phyloP scores from a whole-genome alignment of 2,113 vertebrate genomes.

The Ondatra zibethicus region DNA sequence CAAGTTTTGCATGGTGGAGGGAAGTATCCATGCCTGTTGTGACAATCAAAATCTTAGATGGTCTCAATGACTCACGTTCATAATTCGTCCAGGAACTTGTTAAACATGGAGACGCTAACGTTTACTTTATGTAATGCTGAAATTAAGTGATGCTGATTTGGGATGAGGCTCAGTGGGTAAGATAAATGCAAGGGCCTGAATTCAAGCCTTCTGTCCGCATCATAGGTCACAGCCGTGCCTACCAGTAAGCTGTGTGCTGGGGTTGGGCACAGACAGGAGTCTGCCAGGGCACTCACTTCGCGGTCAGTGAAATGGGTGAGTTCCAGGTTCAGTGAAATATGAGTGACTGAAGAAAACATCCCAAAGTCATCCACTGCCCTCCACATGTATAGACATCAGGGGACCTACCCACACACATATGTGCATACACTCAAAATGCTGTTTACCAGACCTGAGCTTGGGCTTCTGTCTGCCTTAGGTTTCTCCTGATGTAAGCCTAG shows the following conservation, averaged over 20 bases:
- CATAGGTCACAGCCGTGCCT: background rate
- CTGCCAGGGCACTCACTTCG: background rate
- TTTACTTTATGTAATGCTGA: background rate
- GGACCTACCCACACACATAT: background rate
- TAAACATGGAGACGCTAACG: background rate
- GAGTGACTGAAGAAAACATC: background rate
- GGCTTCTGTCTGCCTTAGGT: background rate
- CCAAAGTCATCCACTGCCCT: background rate
- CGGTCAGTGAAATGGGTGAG: background rate
- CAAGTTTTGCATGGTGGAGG: background rate
- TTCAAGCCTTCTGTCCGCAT: background rate
- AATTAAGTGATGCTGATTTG: background rate
- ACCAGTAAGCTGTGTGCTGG: background rate
- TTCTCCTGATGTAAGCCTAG: background rate
- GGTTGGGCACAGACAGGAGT: background rate
- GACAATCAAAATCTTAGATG: background rate
- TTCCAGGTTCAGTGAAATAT: background rate
- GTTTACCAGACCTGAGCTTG: background rate
- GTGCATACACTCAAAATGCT: background rate
- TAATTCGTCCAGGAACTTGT: background rate
- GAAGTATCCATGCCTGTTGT: background rate
- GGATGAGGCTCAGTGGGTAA: background rate
- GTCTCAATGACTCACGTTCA: background rate
- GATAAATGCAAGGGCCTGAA: background rate
- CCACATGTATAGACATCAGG: background rate